A percentile compares a stretch with the other conserved stretches of the same genome.
Evolutionary conservation across 2,888 invertebrate species (phyloP).

Genomic region (Synanthedon andrenaeformis): DNA sequence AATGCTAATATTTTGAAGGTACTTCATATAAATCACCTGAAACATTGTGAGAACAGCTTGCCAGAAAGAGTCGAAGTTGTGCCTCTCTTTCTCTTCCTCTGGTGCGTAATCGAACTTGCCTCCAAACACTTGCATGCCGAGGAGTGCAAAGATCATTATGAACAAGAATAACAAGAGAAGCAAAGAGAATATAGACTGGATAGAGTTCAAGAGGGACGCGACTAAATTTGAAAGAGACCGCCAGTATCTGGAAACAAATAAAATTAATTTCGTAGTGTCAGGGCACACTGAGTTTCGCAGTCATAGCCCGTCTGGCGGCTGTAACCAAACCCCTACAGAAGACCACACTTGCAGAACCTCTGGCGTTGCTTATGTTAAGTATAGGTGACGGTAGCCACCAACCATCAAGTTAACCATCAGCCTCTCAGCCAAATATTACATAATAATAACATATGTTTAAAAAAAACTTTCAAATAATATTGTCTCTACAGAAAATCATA

Average conservation of each 20-base stretch:
- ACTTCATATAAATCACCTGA: slow-evolving; percentile 75
- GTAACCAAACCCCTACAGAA: not conserved
- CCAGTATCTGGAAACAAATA: slow-evolving; percentile 87
- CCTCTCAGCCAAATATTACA: no score
- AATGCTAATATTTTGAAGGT: no score
- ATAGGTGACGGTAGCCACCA: no score
- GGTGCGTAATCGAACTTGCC: slow-evolving; percentile 94
- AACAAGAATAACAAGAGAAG: slow-evolving; percentile 96
- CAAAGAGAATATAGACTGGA: slow-evolving; percentile 98
- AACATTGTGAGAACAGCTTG: slow-evolving; percentile 98
- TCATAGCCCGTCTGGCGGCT: no score
- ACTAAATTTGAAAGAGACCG: slow-evolving; percentile 97
- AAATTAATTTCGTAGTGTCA: not conserved
- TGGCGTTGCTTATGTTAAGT: no score
- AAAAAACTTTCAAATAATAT: no score
- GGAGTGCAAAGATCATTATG: slow-evolving; percentile 98
- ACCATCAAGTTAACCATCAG: no score
- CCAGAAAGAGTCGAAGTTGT: slow-evolving; percentile 99
- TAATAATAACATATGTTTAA: no score
- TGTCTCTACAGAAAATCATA: no score
- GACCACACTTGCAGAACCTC: no score
- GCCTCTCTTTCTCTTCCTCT: slow-evolving; percentile 87
- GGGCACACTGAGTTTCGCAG: no score
- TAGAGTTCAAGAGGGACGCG: slow-evolving; percentile 96
- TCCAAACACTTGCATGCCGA: slow-evolving; percentile 99